These are phyloP conservation scores for Pantala flavescens DNA, from an alignment of 1,140 invertebrate species.

Conservation along the genomic window DNA sequence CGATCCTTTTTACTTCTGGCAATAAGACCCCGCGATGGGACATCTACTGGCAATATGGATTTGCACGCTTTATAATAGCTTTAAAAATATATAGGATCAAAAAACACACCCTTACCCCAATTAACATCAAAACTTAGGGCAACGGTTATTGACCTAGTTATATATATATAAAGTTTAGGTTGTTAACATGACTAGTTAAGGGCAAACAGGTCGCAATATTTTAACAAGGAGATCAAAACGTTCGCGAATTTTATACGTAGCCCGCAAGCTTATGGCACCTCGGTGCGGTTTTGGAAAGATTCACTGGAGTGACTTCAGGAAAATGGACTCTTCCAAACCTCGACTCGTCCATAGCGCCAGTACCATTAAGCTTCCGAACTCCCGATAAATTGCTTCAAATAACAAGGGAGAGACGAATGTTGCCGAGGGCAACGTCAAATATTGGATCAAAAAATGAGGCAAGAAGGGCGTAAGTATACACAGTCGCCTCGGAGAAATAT, in stretches of 20 bases:
- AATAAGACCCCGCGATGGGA: not conserved
- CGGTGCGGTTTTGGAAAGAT: too few relatives aligned
- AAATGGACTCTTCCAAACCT: too few relatives aligned
- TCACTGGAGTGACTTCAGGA: too few relatives aligned
- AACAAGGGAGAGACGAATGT: not conserved
- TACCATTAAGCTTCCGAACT: not conserved
- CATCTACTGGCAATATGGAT: slow-evolving; percentile 2
- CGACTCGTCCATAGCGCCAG: too few relatives aligned
- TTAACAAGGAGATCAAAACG: slow-evolving; percentile 9
- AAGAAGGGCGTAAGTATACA: not conserved
- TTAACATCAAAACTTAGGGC: not conserved
- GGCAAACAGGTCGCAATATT: slow-evolving; percentile 8
- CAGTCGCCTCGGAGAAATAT: not conserved
- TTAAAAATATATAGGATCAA: slow-evolving; percentile 11
- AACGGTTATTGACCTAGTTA: slow-evolving; percentile 4
- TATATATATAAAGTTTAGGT: slow-evolving; percentile 8
- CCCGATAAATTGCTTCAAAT: not conserved
- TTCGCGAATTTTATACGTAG: not conserved
- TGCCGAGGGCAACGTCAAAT: not conserved
- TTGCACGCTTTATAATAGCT: not conserved
- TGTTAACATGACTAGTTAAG: slow-evolving; percentile 8
- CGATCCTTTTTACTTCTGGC: not conserved
- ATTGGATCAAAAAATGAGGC: slow-evolving; percentile 9
- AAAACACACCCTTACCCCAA: slow-evolving; percentile 8
- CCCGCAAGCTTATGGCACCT: too few relatives aligned